These are phyloP conservation scores for Kryptopterus vitreolus DNA, from an alignment of 2,797 vertebrate genomes.

Conservation along the genomic window DNA sequence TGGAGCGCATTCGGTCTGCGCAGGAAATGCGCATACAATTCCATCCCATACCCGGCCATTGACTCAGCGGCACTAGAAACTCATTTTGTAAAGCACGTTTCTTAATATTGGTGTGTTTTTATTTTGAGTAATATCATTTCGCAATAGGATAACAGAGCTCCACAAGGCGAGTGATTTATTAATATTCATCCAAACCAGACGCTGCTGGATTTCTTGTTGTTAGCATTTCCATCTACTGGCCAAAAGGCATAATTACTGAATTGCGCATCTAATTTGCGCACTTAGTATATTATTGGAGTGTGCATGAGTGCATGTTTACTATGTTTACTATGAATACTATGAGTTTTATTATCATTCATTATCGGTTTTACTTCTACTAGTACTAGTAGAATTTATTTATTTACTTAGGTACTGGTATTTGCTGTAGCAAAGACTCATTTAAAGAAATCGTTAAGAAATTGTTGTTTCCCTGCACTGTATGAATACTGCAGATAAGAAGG, in stretches of 20 bases:
- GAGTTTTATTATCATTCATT: too few species aligned
- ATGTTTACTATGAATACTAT: too few species aligned
- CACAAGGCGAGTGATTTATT: neutral
- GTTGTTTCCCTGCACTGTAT: neutral
- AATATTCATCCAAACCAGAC: neutral
- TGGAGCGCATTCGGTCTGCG: constrained; percentile 37
- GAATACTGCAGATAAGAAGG: neutral
- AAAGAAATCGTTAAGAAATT: too few species aligned
- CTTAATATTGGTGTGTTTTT: neutral
- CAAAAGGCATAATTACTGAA: constrained; percentile 31
- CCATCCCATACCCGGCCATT: neutral
- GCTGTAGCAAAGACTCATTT: neutral
- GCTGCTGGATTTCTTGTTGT: constrained; percentile 18
- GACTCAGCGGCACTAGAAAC: neutral
- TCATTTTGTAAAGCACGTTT: neutral
- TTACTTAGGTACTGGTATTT: neutral
- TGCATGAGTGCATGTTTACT: neutral
- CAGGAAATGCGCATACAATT: constrained; percentile 30
- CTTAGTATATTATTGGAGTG: too few species aligned
- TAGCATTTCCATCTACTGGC: constrained; percentile 45
- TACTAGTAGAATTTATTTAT: too few species aligned
- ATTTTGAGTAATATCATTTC: neutral
- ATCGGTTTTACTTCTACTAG: neutral
- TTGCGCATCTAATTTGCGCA: constrained; percentile 19
- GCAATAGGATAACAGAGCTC: neutral